Percentiles rank a stretch among this genome's conserved stretches.
These are phyloP conservation scores for Temnothorax rugatulus DNA, from an alignment of 2,888 invertebrate species.

Conservation along the genomic window DNA sequence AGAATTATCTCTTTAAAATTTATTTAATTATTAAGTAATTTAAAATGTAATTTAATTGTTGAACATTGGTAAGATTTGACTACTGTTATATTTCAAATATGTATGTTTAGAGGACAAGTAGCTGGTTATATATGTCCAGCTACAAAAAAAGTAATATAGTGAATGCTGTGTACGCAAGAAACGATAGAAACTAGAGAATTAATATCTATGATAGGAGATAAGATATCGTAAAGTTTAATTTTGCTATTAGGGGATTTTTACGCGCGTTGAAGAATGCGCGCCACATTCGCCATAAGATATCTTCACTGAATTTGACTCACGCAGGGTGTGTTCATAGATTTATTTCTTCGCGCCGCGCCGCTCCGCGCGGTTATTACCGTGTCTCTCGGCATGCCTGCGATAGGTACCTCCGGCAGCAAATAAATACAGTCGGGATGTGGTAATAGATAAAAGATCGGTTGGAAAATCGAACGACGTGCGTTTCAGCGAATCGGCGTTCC, in stretches of 20 bases:
- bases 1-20: not conserved
- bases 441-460: conserved; percentile 74
- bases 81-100: conserved; percentile 16
- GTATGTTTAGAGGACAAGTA: conserved; percentile 36
- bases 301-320: conserved; percentile 24
- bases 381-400: conserved; percentile 50
- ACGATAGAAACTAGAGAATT: not conserved
- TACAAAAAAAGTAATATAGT: not conserved
- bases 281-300: conserved; percentile 24
- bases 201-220: conserved; percentile 21
- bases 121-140: not conserved
- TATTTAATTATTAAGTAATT: too few species aligned
- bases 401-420: conserved; percentile 66
- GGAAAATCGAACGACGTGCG: conserved; percentile 71
- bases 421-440: conserved; percentile 72
- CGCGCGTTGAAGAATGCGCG: not conserved
- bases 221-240: conserved; percentile 31
- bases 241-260: conserved; percentile 29
- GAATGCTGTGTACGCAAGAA: not conserved
- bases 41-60: too few species aligned
- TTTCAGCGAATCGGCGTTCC: conserved; percentile 61
- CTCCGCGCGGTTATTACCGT: conserved; percentile 18
- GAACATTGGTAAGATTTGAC: not conserved
- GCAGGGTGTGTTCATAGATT: conserved; percentile 47
- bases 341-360: conserved; percentile 36